Evolutionary conservation across 1,140 invertebrate genomes (phyloP).

Genomic region (Antheraea mylitta): DNA sequence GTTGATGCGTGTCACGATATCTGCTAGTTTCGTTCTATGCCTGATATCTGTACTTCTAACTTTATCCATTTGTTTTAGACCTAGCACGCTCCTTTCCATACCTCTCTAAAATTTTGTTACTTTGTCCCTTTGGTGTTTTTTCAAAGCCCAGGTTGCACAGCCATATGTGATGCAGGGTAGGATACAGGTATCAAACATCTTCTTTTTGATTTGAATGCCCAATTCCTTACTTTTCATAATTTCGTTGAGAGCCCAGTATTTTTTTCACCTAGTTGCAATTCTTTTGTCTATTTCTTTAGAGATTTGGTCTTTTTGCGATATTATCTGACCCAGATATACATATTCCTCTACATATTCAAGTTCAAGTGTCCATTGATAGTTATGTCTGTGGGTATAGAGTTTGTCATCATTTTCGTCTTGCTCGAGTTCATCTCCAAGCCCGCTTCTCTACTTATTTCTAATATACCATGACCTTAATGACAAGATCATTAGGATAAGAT

Average conservation of each 20-base stretch:
- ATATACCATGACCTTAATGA: too few relatives aligned
- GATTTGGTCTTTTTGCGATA: neutral
- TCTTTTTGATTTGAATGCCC: neutral
- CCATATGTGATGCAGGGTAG: conserved; percentile 12
- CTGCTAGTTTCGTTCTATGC: too few relatives aligned
- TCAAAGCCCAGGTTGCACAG: conserved; percentile 11
- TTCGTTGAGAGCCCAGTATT: neutral
- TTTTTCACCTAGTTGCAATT: neutral
- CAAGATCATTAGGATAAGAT: too few relatives aligned
- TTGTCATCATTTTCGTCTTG: conserved; percentile 18
- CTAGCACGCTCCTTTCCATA: conserved; percentile 5
- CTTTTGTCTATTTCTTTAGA: conserved; percentile 11
- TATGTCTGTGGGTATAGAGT: conserved; percentile 1
- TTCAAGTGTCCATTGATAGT: conserved; percentile 3
- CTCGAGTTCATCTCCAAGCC: too few relatives aligned
- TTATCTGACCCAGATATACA: conserved; percentile 14
- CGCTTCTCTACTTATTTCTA: conserved; percentile 20
- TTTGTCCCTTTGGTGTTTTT: conserved; percentile 2
- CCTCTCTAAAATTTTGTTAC: conserved; percentile 7
- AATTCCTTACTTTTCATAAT: neutral
- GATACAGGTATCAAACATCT: too few relatives aligned
- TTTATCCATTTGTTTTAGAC: too few relatives aligned
- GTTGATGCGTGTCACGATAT: too few relatives aligned
- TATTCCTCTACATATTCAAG: neutral
- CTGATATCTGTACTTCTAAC: too few relatives aligned